Percentiles rank a stretch among this genome's conserved stretches.
Evolutionary conservation across 1,140 invertebrate genomes (phyloP).

Genomic region (Pogonus chalceus): DNA sequence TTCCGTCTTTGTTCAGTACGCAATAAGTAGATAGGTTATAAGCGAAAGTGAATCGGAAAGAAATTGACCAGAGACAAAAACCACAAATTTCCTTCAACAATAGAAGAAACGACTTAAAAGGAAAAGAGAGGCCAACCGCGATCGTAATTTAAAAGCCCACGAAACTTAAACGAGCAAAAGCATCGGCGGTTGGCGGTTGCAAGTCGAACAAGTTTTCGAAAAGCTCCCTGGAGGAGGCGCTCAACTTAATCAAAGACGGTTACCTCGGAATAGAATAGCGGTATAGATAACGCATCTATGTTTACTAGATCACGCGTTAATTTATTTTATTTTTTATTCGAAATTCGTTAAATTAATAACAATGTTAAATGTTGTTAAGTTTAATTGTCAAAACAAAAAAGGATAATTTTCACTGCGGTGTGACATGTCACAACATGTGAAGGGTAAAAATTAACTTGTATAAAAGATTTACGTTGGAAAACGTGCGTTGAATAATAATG

Average conservation of each 20-base stretch:
- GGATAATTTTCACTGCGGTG: too few species aligned
- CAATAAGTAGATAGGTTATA: neutral
- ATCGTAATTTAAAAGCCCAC: neutral
- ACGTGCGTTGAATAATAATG: too few species aligned
- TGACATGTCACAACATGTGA: too few species aligned
- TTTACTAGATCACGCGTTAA: too few species aligned
- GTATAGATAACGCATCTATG: too few species aligned
- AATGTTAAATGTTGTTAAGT: too few species aligned
- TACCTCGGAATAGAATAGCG: too few species aligned
- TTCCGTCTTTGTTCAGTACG: neutral
- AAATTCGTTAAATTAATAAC: too few species aligned
- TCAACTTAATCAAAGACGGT: neutral
- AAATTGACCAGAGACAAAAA: neutral
- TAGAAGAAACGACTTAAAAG: neutral
- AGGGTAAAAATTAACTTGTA: too few species aligned
- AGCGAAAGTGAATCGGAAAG: neutral
- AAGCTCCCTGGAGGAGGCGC: neutral
- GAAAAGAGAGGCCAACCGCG: neutral
- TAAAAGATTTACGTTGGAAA: too few species aligned
- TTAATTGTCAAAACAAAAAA: too few species aligned
- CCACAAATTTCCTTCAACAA: constrained; percentile 5
- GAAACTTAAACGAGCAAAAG: neutral
- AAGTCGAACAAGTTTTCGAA: neutral
- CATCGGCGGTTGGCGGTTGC: neutral
- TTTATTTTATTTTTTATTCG: too few species aligned